These are phyloP conservation scores for Nesoenas mayeri DNA, from an alignment of 2,113 vertebrate genomes.

Conservation along the genomic window DNA sequence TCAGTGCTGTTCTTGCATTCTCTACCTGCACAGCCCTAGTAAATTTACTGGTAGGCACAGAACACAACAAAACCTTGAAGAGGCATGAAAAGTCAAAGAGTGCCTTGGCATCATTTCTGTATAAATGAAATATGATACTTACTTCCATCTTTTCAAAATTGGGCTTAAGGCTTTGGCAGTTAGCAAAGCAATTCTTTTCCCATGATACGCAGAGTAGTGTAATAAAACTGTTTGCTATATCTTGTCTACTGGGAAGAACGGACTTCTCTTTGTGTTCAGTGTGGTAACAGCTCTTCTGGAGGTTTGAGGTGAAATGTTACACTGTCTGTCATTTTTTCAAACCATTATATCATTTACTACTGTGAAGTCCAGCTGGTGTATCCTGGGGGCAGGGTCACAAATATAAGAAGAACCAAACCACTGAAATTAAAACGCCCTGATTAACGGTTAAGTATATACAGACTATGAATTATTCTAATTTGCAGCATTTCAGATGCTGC, in stretches of 20 bases:
- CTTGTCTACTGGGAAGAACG: background rate
- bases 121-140: background rate
- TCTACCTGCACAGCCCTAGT: background rate
- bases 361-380: background rate
- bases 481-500: background rate
- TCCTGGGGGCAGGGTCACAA: background rate
- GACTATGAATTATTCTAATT: background rate
- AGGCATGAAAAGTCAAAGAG: background rate
- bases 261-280: background rate
- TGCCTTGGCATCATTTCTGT: background rate
- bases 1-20: background rate
- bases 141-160: background rate
- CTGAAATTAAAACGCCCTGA: background rate
- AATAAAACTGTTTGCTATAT: background rate
- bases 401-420: background rate
- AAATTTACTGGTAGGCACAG: background rate
- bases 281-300: background rate
- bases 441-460: background rate
- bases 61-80: background rate
- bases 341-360: background rate
- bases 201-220: background rate
- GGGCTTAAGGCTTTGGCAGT: background rate
- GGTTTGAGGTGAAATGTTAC: background rate
- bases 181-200: background rate
- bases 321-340: background rate